Evolutionary conservation across 2,113 vertebrate species (phyloP), one percentile per base, ranked within the genome.

Genomic region (Sinocyclocheilus anshuiensis): DNA sequence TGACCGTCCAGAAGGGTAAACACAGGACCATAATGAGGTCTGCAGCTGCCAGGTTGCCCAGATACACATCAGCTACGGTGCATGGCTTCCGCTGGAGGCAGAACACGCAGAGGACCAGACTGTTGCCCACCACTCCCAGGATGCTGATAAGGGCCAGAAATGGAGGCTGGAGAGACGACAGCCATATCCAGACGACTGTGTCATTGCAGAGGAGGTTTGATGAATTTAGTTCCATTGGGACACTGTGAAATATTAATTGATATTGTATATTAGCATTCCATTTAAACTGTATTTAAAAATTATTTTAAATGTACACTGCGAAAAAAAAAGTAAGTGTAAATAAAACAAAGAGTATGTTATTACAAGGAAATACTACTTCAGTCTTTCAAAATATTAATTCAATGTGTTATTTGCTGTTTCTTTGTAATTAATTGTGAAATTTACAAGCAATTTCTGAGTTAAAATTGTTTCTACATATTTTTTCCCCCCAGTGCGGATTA

Each of bases 31-130:
- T 91, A 22, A 93, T 76, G 18, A 94, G 89, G 88, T 95, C 94
- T 0, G 94, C 92, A n/a, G 80, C 63, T 0, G 93, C 93, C 87
- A 95, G 88, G 90, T 94, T 95, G 4, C 92, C 90, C 84, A 95
- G 89, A 88, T 94, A 93, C 67, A 95, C 65, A 4, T 94, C 93
- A 3, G 94, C 89, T 22, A 93, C 92, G 0, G 89, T 91, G 81
- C 91, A 91, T 5, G 88, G 81, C 8, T 91, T 92, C 89, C 80
- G 92, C 86, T 93, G 92, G 18, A 92, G 84, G 48, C 89, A 85
- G 86, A 95, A 91, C 42, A 94, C 91, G 18, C 69, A 83, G 67
- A 95, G 87, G 29, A 94, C 93, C n/a, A 92, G 87, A 48, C 84
- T n/a, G 22, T 94, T 95, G 11, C 92, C 93, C 8, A 91, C 12